Conservation (phyloP, 2,797 vertebrate genomes). For the Chrosomus eos region DNA sequence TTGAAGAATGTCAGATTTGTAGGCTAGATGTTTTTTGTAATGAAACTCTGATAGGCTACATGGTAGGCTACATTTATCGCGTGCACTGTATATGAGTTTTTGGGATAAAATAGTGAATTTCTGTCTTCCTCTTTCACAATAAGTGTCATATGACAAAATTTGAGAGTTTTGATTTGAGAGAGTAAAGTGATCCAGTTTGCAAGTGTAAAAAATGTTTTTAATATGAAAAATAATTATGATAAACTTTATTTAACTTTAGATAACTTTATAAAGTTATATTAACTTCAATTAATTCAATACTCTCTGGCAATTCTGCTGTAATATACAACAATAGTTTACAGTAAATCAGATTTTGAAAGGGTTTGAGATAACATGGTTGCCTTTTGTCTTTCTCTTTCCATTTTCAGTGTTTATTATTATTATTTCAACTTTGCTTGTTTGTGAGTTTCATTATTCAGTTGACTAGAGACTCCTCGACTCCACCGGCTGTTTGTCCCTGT, state of each 20-base stretch:
- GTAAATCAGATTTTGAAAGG: background rate
- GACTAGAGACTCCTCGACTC: background rate
- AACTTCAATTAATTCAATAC: background rate
- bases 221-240: background rate
- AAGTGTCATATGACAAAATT: background rate
- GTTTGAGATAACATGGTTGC: background rate
- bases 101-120: background rate
- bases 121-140: background rate
- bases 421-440: constrained; percentile 9
- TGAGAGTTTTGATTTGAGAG: background rate
- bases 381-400: constrained; percentile 1
- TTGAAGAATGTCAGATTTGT: background rate
- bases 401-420: constrained; percentile 24
- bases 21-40: background rate
- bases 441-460: background rate
- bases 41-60: background rate
- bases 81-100: background rate
- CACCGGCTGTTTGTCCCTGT: background rate
- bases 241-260: too few relatives aligned
- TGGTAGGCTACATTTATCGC: background rate
- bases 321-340: background rate
- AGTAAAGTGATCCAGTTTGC: background rate
- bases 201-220: background rate
- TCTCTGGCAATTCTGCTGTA: background rate
- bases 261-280: too few relatives aligned